Evolutionary conservation across 2,797 vertebrate species (phyloP), one percentile per base, ranked within the genome.

Genomic region (Hypotaenidia okinawae): DNA sequence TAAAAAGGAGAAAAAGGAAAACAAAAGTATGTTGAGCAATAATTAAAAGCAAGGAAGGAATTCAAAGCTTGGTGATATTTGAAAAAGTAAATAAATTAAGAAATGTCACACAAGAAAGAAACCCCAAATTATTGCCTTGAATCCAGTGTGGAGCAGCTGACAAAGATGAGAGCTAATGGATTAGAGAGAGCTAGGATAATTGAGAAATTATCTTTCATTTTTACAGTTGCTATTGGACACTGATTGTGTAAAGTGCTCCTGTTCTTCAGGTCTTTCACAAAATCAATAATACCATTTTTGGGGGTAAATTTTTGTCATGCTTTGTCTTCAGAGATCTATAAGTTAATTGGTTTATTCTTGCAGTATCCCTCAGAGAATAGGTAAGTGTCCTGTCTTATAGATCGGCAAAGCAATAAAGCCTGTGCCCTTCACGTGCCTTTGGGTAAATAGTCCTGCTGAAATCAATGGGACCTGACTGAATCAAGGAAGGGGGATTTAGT

Each of bases 401-500:
- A 92, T 81, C 2, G 6, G 61, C 58, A 85, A 72, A 72, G 61
- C 90, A 92, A 58, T 93, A 81, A 92, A 89, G 66, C 58, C 62
- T 55, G 30, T 75, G 87, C 75, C 91, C 90, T 94, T 97, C 89
- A 80, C 13, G 0, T 55, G 84, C 43, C 94, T 89, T 97, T 83
- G 87, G 24, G 58, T 80, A 88, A 88, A 75, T 62, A 23, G 41
- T 62, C 45, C 72, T 33, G 75, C 25, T 64, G 69, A 61, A 93
- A 85, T 92, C 75, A 81, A 1, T 83, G 75, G 45, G 52, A 84
- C 61, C 66, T 93, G 81, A 82, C 78, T 77, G 41, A 83, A n/a
- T 61, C 25, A 54, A 87, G 68, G 33, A 83, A 87, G 32, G 21
- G 21, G 66, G 33, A 39, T 83, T 93, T 93, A 87, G 52, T 59